These are phyloP conservation scores for Natator depressus DNA, from an alignment of 2,113 vertebrate genomes.

Conservation along the genomic window DNA sequence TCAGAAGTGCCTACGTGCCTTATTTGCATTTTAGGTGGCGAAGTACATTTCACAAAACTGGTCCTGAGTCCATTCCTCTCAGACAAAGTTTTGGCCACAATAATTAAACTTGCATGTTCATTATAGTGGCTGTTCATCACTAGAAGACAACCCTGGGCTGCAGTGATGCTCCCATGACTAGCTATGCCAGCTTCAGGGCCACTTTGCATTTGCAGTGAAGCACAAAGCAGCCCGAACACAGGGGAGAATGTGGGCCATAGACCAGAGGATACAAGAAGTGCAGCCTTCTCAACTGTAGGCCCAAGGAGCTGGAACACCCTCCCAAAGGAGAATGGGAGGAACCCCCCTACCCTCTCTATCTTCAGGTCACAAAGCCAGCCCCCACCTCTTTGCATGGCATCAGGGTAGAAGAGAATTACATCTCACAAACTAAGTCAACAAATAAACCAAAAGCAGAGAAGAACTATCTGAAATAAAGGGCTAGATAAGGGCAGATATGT, in stretches of 20 bases:
- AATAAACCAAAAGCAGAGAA: background rate
- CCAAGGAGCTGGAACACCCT: background rate
- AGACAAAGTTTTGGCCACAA: background rate
- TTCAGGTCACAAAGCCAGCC: background rate
- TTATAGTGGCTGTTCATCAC: background rate
- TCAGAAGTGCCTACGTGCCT: too few species aligned
- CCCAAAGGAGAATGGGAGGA: background rate
- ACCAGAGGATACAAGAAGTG: background rate
- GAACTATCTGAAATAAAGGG: background rate
- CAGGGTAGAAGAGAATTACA: background rate
- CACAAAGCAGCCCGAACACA: background rate
- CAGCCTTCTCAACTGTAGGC: background rate
- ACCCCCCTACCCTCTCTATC: background rate
- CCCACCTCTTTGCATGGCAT: background rate
- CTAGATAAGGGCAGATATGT: too few species aligned
- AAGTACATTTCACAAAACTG: background rate
- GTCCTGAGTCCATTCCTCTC: background rate
- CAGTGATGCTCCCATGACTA: too few species aligned
- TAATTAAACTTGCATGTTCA: background rate
- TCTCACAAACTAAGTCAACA: background rate
- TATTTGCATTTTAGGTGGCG: background rate
- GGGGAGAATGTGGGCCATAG: background rate
- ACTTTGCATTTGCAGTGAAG: background rate
- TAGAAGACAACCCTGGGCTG: background rate
- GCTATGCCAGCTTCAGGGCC: background rate